phyloP scores from a whole-genome alignment of 2,888 invertebrate genomes.

The Gari tellinella region DNA sequence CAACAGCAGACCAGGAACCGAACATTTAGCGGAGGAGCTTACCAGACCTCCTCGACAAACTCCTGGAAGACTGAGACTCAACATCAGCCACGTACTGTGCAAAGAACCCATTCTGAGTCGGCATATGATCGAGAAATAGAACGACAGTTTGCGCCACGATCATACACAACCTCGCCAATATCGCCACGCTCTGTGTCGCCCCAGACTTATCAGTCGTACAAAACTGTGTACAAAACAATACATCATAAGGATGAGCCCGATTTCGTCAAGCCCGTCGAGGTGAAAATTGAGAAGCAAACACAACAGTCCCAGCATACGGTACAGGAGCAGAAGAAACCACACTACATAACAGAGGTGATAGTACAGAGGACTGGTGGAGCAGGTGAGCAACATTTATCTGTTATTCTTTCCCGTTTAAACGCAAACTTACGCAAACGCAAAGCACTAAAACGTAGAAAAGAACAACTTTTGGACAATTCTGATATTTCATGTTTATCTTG shows the following conservation, averaged over 20 bases:
- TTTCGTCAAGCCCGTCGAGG: slow-evolving; percentile 50
- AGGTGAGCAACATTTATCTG: slow-evolving; percentile 48
- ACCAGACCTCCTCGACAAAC: slow-evolving; percentile 30
- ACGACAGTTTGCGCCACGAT: slow-evolving; percentile 47
- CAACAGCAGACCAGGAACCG: slow-evolving; percentile 55
- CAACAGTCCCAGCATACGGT: slow-evolving; percentile 49
- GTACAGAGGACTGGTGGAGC: slow-evolving; percentile 71
- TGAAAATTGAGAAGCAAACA: slow-evolving; percentile 53
- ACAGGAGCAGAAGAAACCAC: slow-evolving; percentile 66
- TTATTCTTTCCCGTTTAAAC: no score
- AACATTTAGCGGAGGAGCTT: slow-evolving; percentile 65
- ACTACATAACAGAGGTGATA: slow-evolving; percentile 79
- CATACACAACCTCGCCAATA: slow-evolving; percentile 52
- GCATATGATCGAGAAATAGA: slow-evolving; percentile 54
- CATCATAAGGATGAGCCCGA: slow-evolving; percentile 61
- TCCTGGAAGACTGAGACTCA: slow-evolving; percentile 40
- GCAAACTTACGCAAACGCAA: no score
- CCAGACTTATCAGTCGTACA: slow-evolving; percentile 68
- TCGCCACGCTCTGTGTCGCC: slow-evolving; percentile 65
- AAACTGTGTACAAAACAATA: slow-evolving; percentile 69
- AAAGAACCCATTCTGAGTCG: slow-evolving; percentile 58
- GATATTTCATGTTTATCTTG: no score
- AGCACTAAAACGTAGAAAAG: no score
- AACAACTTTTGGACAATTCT: no score
- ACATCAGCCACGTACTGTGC: slow-evolving; percentile 41